Evolutionary conservation across 2,797 vertebrate genomes (phyloP).

Genomic region (Cossypha niveicapilla): DNA sequence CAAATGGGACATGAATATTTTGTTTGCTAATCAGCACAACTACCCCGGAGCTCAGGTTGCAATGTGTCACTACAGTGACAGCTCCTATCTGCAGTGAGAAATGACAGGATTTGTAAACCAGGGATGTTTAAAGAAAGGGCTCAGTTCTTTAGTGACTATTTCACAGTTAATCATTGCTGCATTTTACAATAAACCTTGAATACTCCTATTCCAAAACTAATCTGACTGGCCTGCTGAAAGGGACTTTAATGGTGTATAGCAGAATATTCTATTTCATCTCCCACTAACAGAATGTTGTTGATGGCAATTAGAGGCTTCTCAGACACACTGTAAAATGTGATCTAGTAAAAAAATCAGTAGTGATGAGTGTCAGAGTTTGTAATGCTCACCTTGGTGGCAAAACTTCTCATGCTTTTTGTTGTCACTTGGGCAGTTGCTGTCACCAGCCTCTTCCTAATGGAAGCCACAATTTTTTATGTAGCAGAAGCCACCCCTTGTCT

Average conservation of each 20-base stretch:
- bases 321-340: accelerated
- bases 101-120: constrained; percentile 4
- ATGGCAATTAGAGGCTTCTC: not conserved
- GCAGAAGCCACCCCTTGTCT: not conserved
- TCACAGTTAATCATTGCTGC: not conserved
- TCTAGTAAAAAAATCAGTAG: not conserved
- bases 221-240: not conserved
- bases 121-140: not conserved
- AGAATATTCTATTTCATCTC: not conserved
- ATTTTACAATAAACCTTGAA: not conserved
- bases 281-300: not conserved
- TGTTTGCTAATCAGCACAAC: not conserved
- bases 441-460: not conserved
- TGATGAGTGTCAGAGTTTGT: not conserved
- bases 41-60: not conserved
- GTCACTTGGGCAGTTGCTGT: not conserved
- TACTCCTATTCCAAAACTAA: not conserved
- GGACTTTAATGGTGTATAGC: not conserved
- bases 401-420: not conserved
- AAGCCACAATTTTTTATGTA: not conserved
- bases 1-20: not conserved
- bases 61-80: not conserved
- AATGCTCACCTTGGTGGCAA: not conserved
- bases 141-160: not conserved
- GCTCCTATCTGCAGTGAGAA: not conserved